A percentile compares a stretch with the other conserved stretches of the same genome.
phyloP scores from a whole-genome alignment of 2,797 vertebrate genomes.

The Myotis vivesi region DNA sequence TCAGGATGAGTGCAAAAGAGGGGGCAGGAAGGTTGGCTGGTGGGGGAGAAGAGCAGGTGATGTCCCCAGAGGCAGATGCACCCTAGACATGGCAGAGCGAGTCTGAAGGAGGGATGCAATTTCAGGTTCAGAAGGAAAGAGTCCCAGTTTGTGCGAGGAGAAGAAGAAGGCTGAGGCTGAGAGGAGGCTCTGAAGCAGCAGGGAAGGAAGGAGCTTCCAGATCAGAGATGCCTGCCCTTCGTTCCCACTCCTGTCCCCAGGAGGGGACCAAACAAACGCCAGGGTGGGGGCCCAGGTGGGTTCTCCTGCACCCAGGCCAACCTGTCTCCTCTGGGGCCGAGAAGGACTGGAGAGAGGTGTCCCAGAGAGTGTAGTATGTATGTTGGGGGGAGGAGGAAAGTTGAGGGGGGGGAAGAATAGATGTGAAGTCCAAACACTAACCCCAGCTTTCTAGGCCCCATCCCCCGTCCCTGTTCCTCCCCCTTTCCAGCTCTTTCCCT shows the following conservation, averaged over 20 bases:
- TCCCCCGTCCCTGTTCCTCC: conserved; percentile 42
- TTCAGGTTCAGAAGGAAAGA: conserved; percentile 57
- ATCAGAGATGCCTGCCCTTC: background rate
- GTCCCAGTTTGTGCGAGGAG: background rate
- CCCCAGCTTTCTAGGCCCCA: background rate
- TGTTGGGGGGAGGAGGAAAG: conserved; percentile 8
- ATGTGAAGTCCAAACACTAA: background rate
- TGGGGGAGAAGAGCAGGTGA: conserved; percentile 52
- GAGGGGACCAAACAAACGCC: conserved; percentile 45
- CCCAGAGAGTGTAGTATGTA: background rate
- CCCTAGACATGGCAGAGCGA: background rate
- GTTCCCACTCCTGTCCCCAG: conserved; percentile 31
- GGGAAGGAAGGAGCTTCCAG: conserved; percentile 43
- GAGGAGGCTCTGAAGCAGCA: conserved; percentile 45
- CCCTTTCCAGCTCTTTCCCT: conserved; percentile 30
- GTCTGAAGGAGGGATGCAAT: conserved; percentile 49
- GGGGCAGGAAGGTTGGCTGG: conserved; percentile 20
- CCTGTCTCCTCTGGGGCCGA: background rate
- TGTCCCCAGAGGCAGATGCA: conserved; percentile 1
- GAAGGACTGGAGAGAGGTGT: conserved; percentile 32
- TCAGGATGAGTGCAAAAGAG: conserved; percentile 28
- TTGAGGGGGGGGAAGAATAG: background rate
- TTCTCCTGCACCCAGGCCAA: background rate
- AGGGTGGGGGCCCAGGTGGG: background rate
- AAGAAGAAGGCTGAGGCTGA: conserved; percentile 5